These are phyloP conservation scores for Elysia crispata DNA, from an alignment of 2,888 invertebrate species.

Conservation along the genomic window DNA sequence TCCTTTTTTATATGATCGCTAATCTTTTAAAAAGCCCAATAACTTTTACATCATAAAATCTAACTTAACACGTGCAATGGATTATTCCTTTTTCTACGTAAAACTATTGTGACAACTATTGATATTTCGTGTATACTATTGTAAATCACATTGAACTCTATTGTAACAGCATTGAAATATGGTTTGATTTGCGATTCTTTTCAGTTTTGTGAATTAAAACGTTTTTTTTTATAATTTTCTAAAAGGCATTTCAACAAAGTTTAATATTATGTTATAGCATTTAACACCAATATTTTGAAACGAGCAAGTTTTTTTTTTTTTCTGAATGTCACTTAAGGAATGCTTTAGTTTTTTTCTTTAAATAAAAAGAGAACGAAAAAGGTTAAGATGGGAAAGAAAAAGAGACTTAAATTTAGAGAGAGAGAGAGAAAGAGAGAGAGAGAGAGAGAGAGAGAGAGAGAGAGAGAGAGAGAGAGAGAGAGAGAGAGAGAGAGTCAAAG, in stretches of 20 bases:
- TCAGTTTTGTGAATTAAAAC: not conserved
- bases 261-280: too few relatives aligned
- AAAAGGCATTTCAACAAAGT: not conserved
- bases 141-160: too few relatives aligned
- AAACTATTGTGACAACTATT: too few relatives aligned
- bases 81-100: too few relatives aligned
- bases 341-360: not conserved
- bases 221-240: not conserved
- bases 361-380: not conserved
- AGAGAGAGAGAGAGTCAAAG: conserved; percentile 13
- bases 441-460: conserved; percentile 36
- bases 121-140: too few relatives aligned
- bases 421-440: conserved; percentile 2
- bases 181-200: too few relatives aligned
- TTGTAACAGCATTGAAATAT: too few relatives aligned
- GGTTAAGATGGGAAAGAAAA: not conserved
- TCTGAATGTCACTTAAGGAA: not conserved
- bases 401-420: not conserved
- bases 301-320: not conserved
- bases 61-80: too few relatives aligned
- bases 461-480: conserved; percentile 40
- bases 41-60: too few relatives aligned
- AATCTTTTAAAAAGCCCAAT: too few relatives aligned
- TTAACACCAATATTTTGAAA: not conserved
- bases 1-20: too few relatives aligned